Evolutionary conservation across 2,797 vertebrate species (phyloP).

Genomic region (Pangasius mekongensis): DNA sequence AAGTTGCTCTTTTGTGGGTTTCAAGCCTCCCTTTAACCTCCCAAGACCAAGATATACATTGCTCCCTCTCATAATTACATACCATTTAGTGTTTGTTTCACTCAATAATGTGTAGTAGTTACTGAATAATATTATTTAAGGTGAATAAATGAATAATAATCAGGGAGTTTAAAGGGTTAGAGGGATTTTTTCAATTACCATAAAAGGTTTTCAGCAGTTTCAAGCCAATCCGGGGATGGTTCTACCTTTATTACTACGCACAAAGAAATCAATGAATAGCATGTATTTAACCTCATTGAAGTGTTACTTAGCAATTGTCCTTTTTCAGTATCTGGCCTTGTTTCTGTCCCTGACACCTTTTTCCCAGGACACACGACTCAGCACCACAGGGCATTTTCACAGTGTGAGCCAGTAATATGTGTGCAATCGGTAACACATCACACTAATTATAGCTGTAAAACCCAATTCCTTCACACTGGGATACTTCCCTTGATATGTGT

Average conservation of each 20-base stretch:
- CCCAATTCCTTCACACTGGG: conserved; percentile 10
- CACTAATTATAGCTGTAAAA: conserved; percentile 56
- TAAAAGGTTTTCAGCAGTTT: background rate
- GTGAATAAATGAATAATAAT: background rate
- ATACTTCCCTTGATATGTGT: conserved; percentile 20
- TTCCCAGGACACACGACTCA: conserved; percentile 24
- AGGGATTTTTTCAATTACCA: background rate
- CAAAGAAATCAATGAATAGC: background rate
- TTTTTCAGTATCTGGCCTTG: conserved; percentile 10
- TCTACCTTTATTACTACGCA: background rate
- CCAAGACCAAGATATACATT: background rate
- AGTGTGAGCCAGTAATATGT: conserved; percentile 57
- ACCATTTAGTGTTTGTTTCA: background rate
- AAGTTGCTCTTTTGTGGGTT: background rate
- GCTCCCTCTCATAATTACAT: background rate
- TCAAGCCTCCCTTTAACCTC: background rate
- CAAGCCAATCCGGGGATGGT: background rate
- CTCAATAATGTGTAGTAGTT: background rate
- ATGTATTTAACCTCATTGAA: conserved; percentile 17
- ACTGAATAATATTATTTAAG: background rate
- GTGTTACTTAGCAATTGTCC: background rate
- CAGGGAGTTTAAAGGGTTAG: background rate
- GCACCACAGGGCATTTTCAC: conserved; percentile 57
- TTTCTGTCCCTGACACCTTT: conserved; percentile 1
- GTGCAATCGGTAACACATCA: conserved; percentile 63